phyloP scores from a whole-genome alignment of 2,888 invertebrate genomes.

The Patella pellucida region DNA sequence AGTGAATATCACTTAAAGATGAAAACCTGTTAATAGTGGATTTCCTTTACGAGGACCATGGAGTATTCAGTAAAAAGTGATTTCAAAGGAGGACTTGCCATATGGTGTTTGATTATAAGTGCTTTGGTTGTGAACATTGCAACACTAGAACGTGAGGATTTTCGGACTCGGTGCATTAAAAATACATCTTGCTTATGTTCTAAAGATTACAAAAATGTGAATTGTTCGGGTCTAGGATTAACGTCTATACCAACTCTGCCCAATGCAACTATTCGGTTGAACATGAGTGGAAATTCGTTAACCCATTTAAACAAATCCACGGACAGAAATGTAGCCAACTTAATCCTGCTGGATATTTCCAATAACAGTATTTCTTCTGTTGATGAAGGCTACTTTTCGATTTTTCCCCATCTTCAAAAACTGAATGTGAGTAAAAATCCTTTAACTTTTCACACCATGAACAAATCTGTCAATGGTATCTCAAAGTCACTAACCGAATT shows the following conservation, averaged over 20 bases:
- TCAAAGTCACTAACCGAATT: neutral
- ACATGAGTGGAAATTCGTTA: slow-evolving; percentile 1
- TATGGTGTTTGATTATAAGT: too few relatives aligned
- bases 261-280: neutral
- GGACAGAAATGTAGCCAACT: neutral
- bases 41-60: too few relatives aligned
- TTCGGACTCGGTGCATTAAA: too few relatives aligned
- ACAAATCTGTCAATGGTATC: neutral
- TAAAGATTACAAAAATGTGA: neutral
- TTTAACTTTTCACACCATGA: neutral
- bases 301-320: neutral
- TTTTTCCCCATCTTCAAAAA: neutral
- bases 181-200: neutral
- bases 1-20: too few relatives aligned
- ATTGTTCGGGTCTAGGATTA: neutral
- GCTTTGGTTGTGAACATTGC: neutral
- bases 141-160: neutral
- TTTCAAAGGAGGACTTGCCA: too few relatives aligned
- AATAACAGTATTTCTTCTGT: neutral
- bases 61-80: too few relatives aligned
- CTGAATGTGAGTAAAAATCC: neutral
- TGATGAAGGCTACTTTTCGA: neutral
- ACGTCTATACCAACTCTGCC: neutral
- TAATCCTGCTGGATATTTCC: neutral
- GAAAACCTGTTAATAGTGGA: too few relatives aligned